A percentile compares a stretch with the other conserved stretches of the same genome.
These are phyloP conservation scores for Aquatica leii DNA, from an alignment of 2,888 invertebrate species.

Conservation along the genomic window DNA sequence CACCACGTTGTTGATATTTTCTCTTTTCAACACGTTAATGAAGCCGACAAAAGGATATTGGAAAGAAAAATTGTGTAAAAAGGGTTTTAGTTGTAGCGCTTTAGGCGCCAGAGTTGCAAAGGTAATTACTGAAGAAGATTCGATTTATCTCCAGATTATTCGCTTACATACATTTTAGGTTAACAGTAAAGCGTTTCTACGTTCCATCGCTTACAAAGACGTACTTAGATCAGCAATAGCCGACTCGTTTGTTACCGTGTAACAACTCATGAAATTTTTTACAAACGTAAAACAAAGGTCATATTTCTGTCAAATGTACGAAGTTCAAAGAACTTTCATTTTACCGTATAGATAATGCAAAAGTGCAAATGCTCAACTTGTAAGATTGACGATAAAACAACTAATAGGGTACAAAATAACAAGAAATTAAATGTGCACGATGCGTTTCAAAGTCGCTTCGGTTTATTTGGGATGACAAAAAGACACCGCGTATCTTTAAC, in stretches of 20 bases:
- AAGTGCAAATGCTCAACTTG: slow-evolving; percentile 29
- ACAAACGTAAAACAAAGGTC: slow-evolving; percentile 28
- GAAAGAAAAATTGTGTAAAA: slow-evolving; percentile 22
- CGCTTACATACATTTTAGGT: slow-evolving; percentile 43
- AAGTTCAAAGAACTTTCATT: slow-evolving; percentile 32
- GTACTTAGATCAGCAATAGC: slow-evolving; percentile 34
- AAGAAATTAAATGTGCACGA: slow-evolving; percentile 24
- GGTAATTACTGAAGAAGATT: slow-evolving; percentile 44
- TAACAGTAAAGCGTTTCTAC: slow-evolving; percentile 36
- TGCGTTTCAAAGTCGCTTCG: slow-evolving; percentile 22
- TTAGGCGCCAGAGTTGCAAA: slow-evolving; percentile 36
- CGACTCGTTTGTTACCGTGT: slow-evolving; percentile 35
- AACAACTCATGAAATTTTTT: slow-evolving; percentile 25
- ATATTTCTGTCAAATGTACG: slow-evolving; percentile 32
- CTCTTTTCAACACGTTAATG: slow-evolving; percentile 27
- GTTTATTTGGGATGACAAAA: slow-evolving; percentile 31
- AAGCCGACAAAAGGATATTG: slow-evolving; percentile 16
- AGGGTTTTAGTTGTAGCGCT: slow-evolving; percentile 28
- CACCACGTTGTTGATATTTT: slow-evolving; percentile 24
- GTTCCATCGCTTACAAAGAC: slow-evolving; percentile 33
- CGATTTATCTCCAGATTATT: slow-evolving; percentile 46
- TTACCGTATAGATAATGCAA: slow-evolving; percentile 27
- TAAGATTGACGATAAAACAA: slow-evolving; percentile 15
- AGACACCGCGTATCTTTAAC: slow-evolving; percentile 19
- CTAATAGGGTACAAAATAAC: slow-evolving; percentile 17